Evolutionary conservation across 1,140 invertebrate genomes (phyloP).

Genomic region (Limonius californicus): DNA sequence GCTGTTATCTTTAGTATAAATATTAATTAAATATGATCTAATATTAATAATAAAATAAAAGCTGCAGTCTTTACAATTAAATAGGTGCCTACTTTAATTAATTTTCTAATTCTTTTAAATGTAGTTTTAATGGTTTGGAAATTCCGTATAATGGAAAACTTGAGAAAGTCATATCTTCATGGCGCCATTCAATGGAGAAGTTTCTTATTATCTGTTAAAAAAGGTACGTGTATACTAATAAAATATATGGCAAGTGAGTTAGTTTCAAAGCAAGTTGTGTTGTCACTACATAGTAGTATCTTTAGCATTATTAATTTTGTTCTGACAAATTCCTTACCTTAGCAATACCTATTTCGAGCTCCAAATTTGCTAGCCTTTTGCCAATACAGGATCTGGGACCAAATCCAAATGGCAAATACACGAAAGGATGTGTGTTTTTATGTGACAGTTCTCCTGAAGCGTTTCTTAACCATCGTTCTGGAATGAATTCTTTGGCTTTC

Average conservation of each 20-base stretch:
- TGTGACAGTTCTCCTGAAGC: constrained; percentile 26
- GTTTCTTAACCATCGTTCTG: constrained; percentile 37
- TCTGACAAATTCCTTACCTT: no score
- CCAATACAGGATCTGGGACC: constrained; percentile 50
- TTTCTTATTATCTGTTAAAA: constrained; percentile 47
- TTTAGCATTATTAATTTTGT: neutral
- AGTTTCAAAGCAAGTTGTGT: neutral
- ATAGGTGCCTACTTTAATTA: no score
- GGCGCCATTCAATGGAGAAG: constrained; percentile 52
- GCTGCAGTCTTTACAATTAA: no score
- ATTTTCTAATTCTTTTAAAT: constrained; percentile 23
- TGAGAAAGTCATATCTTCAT: constrained; percentile 27
- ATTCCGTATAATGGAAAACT: constrained; percentile 27
- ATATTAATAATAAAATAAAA: no score
- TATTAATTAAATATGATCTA: no score
- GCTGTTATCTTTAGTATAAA: no score
- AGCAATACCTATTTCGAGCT: constrained; percentile 61
- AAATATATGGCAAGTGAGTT: neutral
- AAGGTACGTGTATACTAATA: neutral
- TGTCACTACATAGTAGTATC: neutral
- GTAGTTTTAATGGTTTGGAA: constrained; percentile 27
- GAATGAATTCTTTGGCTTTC: constrained; percentile 33
- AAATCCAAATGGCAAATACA: constrained; percentile 39
- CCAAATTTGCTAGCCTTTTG: constrained; percentile 67
- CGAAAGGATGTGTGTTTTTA: constrained; percentile 37